These are phyloP conservation scores for Drepanosiphum platanoidis DNA, from an alignment of 2,888 invertebrate species.

Conservation along the genomic window DNA sequence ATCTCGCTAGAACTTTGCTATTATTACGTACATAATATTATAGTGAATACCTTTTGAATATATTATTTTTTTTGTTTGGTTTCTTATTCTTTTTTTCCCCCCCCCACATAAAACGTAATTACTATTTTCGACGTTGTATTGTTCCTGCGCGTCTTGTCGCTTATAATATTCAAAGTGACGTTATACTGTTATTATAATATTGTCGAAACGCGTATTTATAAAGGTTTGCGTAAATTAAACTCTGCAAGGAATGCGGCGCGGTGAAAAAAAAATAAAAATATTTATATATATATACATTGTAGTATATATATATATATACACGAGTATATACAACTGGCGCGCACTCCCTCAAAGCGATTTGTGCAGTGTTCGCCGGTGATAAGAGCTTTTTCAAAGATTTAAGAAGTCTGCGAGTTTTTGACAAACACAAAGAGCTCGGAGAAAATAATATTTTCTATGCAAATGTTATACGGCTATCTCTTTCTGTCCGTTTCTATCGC, in stretches of 20 bases:
- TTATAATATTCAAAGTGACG: background rate
- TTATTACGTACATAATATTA: too few relatives aligned
- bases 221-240: background rate
- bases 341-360: conserved; percentile 20
- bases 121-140: background rate
- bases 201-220: background rate
- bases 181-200: too few relatives aligned
- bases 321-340: background rate
- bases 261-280: background rate
- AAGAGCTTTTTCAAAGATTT: conserved; percentile 46
- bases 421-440: conserved; percentile 19
- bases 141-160: background rate
- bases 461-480: conserved; percentile 16
- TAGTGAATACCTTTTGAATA: too few relatives aligned
- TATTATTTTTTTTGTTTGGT: too few relatives aligned
- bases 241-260: background rate
- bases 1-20: background rate
- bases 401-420: conserved; percentile 43
- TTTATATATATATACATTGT: background rate
- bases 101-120: background rate
- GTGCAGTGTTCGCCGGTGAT: conserved; percentile 44
- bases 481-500: background rate
- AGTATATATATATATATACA: too few relatives aligned
- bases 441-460: conserved; percentile 56
- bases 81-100: too few relatives aligned